Conservation (phyloP, 2,113 vertebrate genomes). For the Piaya cayana region DNA sequence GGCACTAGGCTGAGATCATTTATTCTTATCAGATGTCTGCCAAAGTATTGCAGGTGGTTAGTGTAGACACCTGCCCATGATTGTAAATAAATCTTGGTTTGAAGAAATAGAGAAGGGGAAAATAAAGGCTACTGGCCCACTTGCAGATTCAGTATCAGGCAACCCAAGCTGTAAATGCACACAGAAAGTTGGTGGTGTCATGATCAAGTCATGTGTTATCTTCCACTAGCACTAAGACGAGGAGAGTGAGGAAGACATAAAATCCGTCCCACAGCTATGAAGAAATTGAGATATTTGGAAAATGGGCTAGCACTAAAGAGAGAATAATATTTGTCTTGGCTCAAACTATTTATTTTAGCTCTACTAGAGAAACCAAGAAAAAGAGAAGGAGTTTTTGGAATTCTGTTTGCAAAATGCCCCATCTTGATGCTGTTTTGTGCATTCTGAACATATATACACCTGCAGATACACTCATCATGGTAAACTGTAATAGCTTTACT, state of each 20-base stretch:
- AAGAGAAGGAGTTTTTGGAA: background rate
- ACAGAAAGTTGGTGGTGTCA: background rate
- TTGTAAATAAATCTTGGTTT: background rate
- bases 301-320: background rate
- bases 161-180: background rate
- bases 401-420: background rate
- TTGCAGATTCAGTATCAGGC: background rate
- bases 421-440: background rate
- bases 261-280: accelerated
- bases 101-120: background rate
- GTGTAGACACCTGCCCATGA: background rate
- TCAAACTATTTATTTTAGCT: background rate
- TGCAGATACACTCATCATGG: background rate
- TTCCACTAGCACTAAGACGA: background rate
- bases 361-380: background rate
- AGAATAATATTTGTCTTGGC: background rate
- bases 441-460: background rate
- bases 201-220: background rate
- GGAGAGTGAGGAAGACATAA: background rate
- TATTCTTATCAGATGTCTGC: background rate
- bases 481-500: background rate
- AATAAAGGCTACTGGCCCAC: background rate
- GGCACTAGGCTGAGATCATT: background rate
- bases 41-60: background rate
- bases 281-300: background rate